Evolutionary conservation across 1,140 invertebrate species (phyloP), one percentile per base, ranked within the genome.

Genomic region (Brachionus rotundiformis): DNA sequence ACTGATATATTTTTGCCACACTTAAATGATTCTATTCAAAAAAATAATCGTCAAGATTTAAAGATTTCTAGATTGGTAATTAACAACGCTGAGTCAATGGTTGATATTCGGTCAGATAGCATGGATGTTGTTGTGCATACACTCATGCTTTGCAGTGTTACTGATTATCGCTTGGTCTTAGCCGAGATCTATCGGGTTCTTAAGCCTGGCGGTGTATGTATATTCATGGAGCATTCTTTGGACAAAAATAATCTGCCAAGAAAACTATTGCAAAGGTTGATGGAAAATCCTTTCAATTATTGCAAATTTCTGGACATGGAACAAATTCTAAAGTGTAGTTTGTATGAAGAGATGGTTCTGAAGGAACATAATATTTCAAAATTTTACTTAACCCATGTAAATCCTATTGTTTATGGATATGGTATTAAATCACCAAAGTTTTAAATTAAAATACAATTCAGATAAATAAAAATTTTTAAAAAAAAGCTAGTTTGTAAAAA

Each of bases 161-260:
- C 10, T 44, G 41, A 81, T 68, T 47, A 16, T 29, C 1, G 11
- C n/a, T 23, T 27, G 23, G 79, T 71, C 25, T 29, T 81, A 27
- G 41, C 19, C 25, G 79, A 81, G 39, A 44, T 65, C 16, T 39
- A 81, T 68, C 31, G 79, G 8, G 61, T 81, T 11, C 39, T 81
- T 13, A 81, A 81, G 31, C 59, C 79, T 0, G 79, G 79, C n/a
- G 79, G 79, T 4, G 25, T 81, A 8, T 65, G n/a, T 13, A 41
- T 81, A n/a, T 81, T 81, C 11, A 41, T 81, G 33, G 79, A 81
- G 44, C 79, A 81, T 65, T 79, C 76, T 31, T 36, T 79, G 8
- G 76, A 54, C 41, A 49, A 41, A 7, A 31, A 79, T 2, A 59
- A 59, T 41, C 5, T 41, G 25, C 1, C 7, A 3, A 54, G 76